Conservation (phyloP, 2,888 invertebrate genomes). For the Eustalomyia histrio region DNA sequence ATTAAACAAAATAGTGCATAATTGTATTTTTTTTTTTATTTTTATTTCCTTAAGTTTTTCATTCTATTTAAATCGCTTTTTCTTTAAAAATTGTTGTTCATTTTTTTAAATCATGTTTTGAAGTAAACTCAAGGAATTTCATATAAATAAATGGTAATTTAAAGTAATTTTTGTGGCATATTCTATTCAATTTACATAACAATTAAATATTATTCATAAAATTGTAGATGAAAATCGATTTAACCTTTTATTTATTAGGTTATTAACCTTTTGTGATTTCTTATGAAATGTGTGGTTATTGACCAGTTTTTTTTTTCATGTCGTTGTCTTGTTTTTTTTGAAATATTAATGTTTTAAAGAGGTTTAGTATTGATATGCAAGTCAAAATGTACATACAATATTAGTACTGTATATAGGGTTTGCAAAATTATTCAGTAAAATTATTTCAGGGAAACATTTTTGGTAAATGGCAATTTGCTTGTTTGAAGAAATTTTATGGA, state of each 20-base stretch:
- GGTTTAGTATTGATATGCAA: not conserved
- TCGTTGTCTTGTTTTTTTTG: constrained; percentile 25
- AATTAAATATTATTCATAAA: not conserved
- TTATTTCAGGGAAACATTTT: too few relatives aligned
- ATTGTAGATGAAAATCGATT: not conserved
- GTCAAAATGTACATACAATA: too few relatives aligned
- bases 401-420: too few relatives aligned
- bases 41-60: not conserved
- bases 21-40: not conserved
- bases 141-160: constrained; percentile 33
- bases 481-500: too few relatives aligned
- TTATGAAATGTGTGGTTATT: constrained; percentile 29
- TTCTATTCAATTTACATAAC: not conserved
- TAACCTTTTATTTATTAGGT: constrained; percentile 9
- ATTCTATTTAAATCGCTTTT: not conserved
- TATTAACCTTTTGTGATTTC: constrained; percentile 39
- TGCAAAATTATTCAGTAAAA: not conserved
- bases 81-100: not conserved
- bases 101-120: not conserved
- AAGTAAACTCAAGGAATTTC: not conserved
- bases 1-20: constrained; percentile 6
- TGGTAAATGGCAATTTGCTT: too few relatives aligned
- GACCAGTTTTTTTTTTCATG: constrained; percentile 41
- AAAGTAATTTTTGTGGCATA: constrained; percentile 1
- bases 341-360: constrained; percentile 12